Evolutionary conservation across 2,797 vertebrate species (phyloP), one percentile per base, ranked within the genome.

Genomic region (Acrossocheilus wenchowensis): DNA sequence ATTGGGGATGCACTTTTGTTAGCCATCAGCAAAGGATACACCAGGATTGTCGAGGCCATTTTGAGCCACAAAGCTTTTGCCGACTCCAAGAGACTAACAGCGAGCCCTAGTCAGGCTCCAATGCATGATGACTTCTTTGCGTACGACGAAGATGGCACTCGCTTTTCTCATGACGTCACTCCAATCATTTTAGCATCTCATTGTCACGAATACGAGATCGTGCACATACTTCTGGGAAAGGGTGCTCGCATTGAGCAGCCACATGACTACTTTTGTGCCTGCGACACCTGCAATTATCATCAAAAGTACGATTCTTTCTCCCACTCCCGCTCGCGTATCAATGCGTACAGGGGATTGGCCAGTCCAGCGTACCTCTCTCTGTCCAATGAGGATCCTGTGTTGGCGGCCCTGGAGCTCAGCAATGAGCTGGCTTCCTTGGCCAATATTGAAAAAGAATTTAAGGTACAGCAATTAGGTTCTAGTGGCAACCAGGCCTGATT

Each of bases 391-490:
- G 98, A 99, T 84, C 98, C 98, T 0, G 97, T 99, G 87, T 94
- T 99, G 95, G 97, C 97, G 4, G 98, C 98, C 19, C 94, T 99
- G 93, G 98, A 99, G 91, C 98, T 99, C 89, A 99, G 98, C 95
- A 98, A 97, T 66, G 98, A 99, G 88, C 93, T 99, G 88, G 98
- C 97, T 0, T 96, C 97, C 86, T 94, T 99, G 91, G 98, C 98
- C 60, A 97, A 99, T 84, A 99, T 98, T 74, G 98, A 99, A 92
- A 99, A 99, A 88, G 98, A 99, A 90, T 99, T 99, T 92, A 99
- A 99, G 98, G 98, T 97, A 92, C 34, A 48, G 41, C 19, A 30
- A 6, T 17, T 41, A 30, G n/a, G 8, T 78, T 8, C 3, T 41
- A 64, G 30, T 50, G n/a, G 8, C 74, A 41, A 43, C 23, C 23